These are phyloP conservation scores for Morelia viridis DNA, from an alignment of 2,797 vertebrate genomes.

Conservation along the genomic window DNA sequence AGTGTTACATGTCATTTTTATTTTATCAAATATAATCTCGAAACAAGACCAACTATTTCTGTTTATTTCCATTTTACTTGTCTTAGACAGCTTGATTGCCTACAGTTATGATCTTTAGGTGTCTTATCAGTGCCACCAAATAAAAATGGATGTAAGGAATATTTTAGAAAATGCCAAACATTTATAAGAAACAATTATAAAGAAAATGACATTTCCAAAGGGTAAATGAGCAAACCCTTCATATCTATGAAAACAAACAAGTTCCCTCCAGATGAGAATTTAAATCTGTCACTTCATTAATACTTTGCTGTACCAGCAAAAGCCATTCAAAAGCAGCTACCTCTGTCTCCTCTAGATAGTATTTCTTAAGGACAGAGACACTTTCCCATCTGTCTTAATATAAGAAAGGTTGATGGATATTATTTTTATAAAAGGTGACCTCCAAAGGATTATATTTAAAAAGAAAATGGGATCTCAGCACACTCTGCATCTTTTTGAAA, in stretches of 20 bases:
- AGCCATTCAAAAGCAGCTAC: slow-evolving; percentile 24
- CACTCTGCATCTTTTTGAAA: slow-evolving; percentile 14
- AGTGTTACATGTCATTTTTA: not conserved
- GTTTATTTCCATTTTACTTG: not conserved
- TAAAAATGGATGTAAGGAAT: not conserved
- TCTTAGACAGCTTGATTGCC: not conserved
- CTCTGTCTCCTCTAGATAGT: slow-evolving; percentile 14
- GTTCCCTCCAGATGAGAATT: not conserved
- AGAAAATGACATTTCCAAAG: not conserved
- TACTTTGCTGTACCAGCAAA: not conserved
- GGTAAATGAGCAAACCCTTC: not conserved
- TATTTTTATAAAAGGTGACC: slow-evolving; percentile 18
- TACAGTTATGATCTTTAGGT: not conserved
- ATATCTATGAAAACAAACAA: slow-evolving; percentile 11
- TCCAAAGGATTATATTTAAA: slow-evolving; percentile 15
- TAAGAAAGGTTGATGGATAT: slow-evolving; percentile 26
- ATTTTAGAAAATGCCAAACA: not conserved
- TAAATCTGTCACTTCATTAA: slow-evolving; percentile 29
- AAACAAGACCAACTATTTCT: not conserved
- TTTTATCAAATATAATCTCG: not conserved
- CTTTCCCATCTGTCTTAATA: slow-evolving; percentile 14
- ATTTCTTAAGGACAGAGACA: slow-evolving; percentile 10
- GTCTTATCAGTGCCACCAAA: not conserved
- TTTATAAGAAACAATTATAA: slow-evolving; percentile 4
- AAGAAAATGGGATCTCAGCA: slow-evolving; percentile 5